Conservation (phyloP, 92 coral and sea anemone species). For the Palythoa grandiflora region DNA sequence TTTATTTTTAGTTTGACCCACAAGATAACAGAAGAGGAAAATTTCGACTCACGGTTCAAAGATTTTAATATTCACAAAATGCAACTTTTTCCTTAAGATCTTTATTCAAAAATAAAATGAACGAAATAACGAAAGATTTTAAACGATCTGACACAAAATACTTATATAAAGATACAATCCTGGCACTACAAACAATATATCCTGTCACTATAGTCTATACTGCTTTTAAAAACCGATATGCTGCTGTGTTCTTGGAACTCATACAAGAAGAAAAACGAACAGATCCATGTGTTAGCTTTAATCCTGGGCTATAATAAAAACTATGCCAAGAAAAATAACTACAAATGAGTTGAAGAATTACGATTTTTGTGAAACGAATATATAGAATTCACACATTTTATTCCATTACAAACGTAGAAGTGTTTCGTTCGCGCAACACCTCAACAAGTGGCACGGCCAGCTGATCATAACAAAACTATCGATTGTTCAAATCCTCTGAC, state of each 20-base stretch:
- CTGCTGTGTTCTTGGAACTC: neutral
- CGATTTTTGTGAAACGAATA: neutral
- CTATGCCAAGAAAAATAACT: neutral
- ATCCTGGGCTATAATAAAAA: neutral
- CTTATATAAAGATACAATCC: neutral
- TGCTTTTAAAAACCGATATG: neutral
- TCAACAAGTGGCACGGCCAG: constrained; percentile 3
- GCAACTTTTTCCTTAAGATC: neutral
- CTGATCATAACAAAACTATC: constrained; percentile 37
- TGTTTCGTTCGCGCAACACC: constrained; percentile 12
- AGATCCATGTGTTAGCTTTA: neutral
- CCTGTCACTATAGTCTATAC: neutral
- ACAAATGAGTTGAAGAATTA: neutral
- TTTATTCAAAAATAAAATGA: neutral
- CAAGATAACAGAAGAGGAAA: neutral
- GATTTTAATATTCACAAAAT: neutral
- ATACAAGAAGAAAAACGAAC: neutral
- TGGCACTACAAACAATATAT: neutral
- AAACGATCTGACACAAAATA: neutral
- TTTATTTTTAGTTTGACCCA: neutral
- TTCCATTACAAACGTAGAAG: neutral
- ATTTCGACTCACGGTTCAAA: neutral
- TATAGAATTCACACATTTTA: neutral
- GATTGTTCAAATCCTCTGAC: neutral
- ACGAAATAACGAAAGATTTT: neutral